A percentile compares a stretch with the other conserved stretches of the same genome.
phyloP scores from a whole-genome alignment of 2,888 invertebrate genomes.

The Carpatolechia fugitivella region DNA sequence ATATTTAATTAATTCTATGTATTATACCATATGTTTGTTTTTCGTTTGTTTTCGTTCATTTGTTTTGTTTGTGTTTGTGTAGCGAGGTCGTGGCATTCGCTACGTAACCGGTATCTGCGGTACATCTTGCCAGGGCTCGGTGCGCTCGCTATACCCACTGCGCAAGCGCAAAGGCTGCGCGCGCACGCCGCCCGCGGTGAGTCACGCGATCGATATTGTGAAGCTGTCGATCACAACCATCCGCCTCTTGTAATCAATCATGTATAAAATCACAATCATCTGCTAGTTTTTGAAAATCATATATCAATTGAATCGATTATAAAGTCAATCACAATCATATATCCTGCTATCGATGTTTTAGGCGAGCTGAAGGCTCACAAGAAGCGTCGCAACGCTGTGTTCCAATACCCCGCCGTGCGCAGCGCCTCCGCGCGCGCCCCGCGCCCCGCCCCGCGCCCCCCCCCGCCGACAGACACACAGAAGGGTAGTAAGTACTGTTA shows the following conservation, averaged over 20 bases:
- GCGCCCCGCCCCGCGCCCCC: slow-evolving; percentile 10
- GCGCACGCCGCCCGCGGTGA: slow-evolving; percentile 35
- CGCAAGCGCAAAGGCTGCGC: slow-evolving; percentile 36
- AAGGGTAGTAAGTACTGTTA: no score
- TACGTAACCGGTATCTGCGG: slow-evolving; percentile 69
- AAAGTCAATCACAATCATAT: no score
- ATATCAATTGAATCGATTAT: no score
- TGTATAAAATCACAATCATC: no score
- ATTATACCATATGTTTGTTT: no score
- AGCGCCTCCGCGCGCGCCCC: slow-evolving; percentile 31
- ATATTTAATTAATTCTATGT: neutral
- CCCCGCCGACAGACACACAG: no score
- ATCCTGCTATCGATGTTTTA: no score
- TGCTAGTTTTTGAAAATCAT: no score
- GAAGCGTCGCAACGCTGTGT: slow-evolving; percentile 14
- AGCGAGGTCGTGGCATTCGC: slow-evolving; percentile 67
- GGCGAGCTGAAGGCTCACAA: slow-evolving; percentile 23
- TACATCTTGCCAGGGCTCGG: slow-evolving; percentile 57
- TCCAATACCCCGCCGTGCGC: slow-evolving; percentile 20
- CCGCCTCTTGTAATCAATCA: no score
- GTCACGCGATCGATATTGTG: neutral
- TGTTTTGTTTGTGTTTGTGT: slow-evolving; percentile 14
- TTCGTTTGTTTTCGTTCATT: no score
- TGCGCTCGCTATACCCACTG: slow-evolving; percentile 38
- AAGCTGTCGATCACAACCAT: no score